A percentile compares a stretch with the other conserved stretches of the same genome.
Evolutionary conservation across 1,140 invertebrate genomes (phyloP).

Genomic region (Heliconius nattereri): DNA sequence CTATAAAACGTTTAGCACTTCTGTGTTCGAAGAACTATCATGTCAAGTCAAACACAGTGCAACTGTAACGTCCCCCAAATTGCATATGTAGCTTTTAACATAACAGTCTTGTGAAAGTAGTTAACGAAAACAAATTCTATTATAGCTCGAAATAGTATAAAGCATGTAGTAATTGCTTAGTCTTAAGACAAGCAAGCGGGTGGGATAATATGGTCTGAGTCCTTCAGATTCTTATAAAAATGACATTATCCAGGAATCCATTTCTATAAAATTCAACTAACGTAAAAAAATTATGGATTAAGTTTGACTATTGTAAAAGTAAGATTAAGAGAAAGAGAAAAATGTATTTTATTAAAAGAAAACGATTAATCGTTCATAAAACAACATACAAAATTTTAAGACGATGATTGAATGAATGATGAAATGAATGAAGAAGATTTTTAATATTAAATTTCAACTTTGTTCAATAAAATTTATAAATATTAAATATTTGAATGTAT

Average conservation of each 20-base stretch:
- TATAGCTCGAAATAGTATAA: background rate
- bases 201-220: slow-evolving; percentile 14
- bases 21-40: background rate
- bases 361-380: no score
- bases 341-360: background rate
- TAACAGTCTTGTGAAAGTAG: background rate
- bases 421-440: no score
- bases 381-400: no score
- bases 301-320: background rate
- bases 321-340: background rate
- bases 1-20: no score
- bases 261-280: slow-evolving; percentile 1
- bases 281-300: background rate
- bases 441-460: no score
- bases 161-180: background rate
- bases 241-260: slow-evolving; percentile 9
- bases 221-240: slow-evolving; percentile 20
- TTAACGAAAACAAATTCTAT: background rate
- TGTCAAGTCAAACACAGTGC: background rate
- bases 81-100: background rate
- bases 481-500: no score
- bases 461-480: no score
- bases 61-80: background rate
- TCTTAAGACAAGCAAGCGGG: background rate
- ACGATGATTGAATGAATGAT: no score